These are phyloP conservation scores for Camelus dromedarius DNA, from an alignment of 2,113 vertebrate species.

Conservation along the genomic window DNA sequence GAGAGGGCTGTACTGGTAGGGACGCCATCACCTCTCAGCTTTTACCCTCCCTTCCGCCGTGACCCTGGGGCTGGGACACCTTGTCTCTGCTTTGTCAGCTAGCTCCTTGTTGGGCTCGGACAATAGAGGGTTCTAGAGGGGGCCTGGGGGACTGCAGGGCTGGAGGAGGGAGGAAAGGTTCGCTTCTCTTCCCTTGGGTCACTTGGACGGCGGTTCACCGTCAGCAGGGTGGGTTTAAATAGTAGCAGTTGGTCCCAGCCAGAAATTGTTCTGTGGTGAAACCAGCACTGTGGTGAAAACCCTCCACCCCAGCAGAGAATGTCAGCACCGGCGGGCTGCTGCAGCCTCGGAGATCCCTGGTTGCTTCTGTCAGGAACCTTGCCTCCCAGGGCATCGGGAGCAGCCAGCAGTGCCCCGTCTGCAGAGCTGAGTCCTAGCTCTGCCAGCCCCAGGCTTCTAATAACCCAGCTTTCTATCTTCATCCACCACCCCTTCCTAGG, in stretches of 20 bases:
- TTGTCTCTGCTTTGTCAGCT: not conserved
- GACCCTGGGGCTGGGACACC: not conserved
- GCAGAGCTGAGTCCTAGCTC: not conserved
- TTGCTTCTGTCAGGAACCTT: not conserved
- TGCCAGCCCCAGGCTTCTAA: not conserved
- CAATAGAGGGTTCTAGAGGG: too few relatives aligned
- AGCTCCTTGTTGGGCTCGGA: not conserved
- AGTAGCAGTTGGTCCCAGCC: not conserved
- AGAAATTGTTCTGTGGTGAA: not conserved
- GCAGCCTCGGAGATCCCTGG: not conserved
- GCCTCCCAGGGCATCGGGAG: not conserved
- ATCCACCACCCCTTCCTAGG: rapidly evolving
- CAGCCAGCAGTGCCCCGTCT: rapidly evolving
- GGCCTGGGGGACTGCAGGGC: not conserved
- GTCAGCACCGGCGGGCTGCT: too few relatives aligned
- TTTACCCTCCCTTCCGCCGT: rapidly evolving
- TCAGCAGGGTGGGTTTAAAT: not conserved
- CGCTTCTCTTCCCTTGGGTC: not conserved
- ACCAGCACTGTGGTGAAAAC: not conserved
- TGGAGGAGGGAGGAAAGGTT: not conserved
- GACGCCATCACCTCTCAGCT: not conserved
- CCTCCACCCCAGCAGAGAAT: not conserved
- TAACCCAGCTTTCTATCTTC: not conserved
- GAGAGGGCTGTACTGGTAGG: not conserved
- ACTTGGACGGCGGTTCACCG: not conserved